Evolutionary conservation across 2,888 invertebrate genomes (phyloP).

Genomic region (Folsomia manolachei): DNA sequence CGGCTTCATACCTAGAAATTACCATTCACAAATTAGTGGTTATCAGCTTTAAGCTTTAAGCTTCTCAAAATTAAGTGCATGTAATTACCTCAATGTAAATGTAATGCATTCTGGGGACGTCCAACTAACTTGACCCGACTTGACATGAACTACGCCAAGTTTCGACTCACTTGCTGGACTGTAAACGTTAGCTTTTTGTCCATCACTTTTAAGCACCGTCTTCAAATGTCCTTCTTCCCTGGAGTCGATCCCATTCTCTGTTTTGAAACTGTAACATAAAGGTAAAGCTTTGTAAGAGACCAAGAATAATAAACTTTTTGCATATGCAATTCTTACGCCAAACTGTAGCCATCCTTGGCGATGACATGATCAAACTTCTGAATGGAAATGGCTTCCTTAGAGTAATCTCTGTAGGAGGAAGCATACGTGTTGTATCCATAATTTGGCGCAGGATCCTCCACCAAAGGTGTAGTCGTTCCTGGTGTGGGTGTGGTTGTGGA

Average conservation of each 20-base stretch:
- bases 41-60: no score
- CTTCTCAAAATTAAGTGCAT: not conserved
- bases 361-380: not conserved
- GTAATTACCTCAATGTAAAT: not conserved
- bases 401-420: not conserved
- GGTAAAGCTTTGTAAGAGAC: no score
- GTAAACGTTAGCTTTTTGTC: not conserved
- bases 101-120: slow-evolving; percentile 10
- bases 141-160: not conserved
- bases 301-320: not conserved
- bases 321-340: not conserved
- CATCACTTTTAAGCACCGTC: not conserved
- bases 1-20: not conserved
- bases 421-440: not conserved
- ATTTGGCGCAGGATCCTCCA: not conserved
- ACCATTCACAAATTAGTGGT: no score
- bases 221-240: slow-evolving; percentile 4
- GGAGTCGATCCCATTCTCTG: not conserved
- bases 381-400: not conserved
- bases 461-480: not conserved
- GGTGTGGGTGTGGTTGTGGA: not conserved
- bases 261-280: not conserved
- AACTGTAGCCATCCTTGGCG: not conserved
- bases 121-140: slow-evolving; percentile 1
- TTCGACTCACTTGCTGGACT: not conserved